Conservation (phyloP, 2,888 invertebrate species). For the Petrophora chlorosata region DNA sequence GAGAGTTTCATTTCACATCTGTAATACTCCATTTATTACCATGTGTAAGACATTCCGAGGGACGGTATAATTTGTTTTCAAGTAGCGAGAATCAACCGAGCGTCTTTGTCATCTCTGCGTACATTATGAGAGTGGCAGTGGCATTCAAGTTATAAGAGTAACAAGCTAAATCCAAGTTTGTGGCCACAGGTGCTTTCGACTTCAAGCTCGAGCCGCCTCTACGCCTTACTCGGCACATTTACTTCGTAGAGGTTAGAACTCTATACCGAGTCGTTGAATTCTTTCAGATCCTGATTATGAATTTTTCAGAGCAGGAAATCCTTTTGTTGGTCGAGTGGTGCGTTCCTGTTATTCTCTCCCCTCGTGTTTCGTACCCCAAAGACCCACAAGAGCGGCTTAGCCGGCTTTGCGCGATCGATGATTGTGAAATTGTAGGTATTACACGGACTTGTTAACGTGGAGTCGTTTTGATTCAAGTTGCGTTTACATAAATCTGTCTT, state of each 20-base stretch:
- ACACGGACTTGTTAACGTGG: slow-evolving; percentile 37
- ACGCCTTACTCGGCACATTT: slow-evolving; percentile 18
- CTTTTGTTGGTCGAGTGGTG: slow-evolving; percentile 61
- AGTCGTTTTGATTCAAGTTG: slow-evolving; percentile 4
- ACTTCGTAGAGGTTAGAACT: slow-evolving; percentile 33
- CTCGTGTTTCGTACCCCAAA: slow-evolving; percentile 47
- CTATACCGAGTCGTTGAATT: slow-evolving; percentile 42
- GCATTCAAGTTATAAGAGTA: slow-evolving; percentile 20
- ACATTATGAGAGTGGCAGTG: background rate
- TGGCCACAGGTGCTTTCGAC: slow-evolving; percentile 46
- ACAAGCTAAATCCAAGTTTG: slow-evolving; percentile 42
- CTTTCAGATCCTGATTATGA: slow-evolving; percentile 52
- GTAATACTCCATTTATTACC: slow-evolving; percentile 25
- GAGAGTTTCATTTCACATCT: slow-evolving; percentile 38
- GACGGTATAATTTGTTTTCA: slow-evolving; percentile 32
- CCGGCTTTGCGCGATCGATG: slow-evolving; percentile 70
- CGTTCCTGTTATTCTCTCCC: slow-evolving; percentile 58
- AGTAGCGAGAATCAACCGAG: slow-evolving; percentile 23
- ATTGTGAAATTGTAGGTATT: slow-evolving; percentile 51
- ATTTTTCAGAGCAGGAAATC: slow-evolving; percentile 58
- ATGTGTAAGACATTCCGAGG: slow-evolving; percentile 17
- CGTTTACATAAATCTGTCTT: background rate
- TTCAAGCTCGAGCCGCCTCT: slow-evolving; percentile 12
- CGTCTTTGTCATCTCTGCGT: slow-evolving; percentile 12
- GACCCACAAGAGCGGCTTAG: slow-evolving; percentile 63